Percentiles rank a stretch among this genome's conserved stretches.
These are phyloP conservation scores for Chelonoidis abingdonii DNA, from an alignment of 2,113 vertebrate species.

Conservation along the genomic window DNA sequence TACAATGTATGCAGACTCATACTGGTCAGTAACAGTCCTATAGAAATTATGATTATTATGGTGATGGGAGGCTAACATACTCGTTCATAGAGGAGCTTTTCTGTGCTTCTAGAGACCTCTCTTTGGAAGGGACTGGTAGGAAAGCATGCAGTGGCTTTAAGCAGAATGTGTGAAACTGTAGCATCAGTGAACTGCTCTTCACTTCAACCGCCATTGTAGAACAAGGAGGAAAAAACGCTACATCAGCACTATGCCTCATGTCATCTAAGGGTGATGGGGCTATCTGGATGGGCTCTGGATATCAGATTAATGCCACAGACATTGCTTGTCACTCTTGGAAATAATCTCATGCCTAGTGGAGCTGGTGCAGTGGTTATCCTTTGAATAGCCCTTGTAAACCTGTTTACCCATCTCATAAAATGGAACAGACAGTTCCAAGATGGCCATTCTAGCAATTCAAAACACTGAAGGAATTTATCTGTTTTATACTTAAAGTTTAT, in stretches of 20 bases:
- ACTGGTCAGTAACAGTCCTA: neutral
- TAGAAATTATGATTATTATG: neutral
- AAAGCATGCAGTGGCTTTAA: neutral
- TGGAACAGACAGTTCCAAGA: neutral
- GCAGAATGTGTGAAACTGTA: neutral
- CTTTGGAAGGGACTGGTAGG: neutral
- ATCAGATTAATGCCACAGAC: neutral
- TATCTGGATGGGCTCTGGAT: neutral
- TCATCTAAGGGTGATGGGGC: neutral
- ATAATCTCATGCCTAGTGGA: neutral
- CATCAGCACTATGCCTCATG: neutral
- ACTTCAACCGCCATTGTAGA: neutral
- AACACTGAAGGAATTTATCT: neutral
- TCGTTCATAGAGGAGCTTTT: neutral
- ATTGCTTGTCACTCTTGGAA: neutral
- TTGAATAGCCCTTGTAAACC: neutral
- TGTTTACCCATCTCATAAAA: neutral
- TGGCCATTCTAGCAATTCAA: fast-evolving
- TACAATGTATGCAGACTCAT: neutral
- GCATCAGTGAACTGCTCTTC: neutral
- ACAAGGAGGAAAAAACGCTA: neutral
- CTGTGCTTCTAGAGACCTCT: neutral
- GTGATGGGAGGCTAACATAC: neutral
- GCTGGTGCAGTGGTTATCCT: neutral
- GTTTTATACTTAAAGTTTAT: neutral